A percentile compares a stretch with the other conserved stretches of the same genome.
Conservation (phyloP, 2,113 vertebrate genomes). For the Microtus oregoni region DNA sequence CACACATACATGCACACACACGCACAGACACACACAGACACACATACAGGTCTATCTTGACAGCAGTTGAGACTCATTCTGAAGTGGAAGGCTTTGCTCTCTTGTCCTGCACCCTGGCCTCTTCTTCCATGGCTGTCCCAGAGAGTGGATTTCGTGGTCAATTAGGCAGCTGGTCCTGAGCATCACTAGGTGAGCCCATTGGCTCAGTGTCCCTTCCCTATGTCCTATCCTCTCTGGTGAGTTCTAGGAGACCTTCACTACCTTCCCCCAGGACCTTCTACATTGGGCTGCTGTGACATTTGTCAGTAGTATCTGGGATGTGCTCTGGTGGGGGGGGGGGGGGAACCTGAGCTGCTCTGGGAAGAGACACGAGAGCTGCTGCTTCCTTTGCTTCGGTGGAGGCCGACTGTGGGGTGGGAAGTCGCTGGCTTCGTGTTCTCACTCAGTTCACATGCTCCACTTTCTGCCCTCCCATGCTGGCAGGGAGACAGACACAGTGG, state of each 20-base stretch:
- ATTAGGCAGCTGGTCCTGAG: not conserved
- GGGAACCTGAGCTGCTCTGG: not conserved
- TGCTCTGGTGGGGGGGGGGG: rapidly evolving
- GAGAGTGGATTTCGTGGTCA: not conserved
- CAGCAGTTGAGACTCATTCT: rapidly evolving
- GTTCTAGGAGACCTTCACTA: not conserved
- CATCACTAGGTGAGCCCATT: rapidly evolving
- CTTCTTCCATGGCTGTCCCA: not conserved
- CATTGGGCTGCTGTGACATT: not conserved
- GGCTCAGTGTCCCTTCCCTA: rapidly evolving
- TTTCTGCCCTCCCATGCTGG: not conserved
- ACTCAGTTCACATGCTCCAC: no score
- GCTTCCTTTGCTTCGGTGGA: not conserved
- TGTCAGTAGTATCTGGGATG: not conserved
- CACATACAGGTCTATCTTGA: rapidly evolving
- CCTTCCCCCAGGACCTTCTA: not conserved
- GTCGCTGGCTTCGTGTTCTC: not conserved
- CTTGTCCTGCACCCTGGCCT: not conserved
- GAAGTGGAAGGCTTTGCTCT: not conserved
- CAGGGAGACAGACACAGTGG: rapidly evolving
- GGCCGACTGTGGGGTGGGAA: not conserved
- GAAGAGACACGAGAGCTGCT: rapidly evolving
- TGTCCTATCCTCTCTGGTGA: not conserved
- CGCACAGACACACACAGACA: not conserved
- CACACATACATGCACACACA: not conserved